phyloP scores from a whole-genome alignment of 2,797 vertebrate genomes.

The Enteromius thamalakanensis region DNA sequence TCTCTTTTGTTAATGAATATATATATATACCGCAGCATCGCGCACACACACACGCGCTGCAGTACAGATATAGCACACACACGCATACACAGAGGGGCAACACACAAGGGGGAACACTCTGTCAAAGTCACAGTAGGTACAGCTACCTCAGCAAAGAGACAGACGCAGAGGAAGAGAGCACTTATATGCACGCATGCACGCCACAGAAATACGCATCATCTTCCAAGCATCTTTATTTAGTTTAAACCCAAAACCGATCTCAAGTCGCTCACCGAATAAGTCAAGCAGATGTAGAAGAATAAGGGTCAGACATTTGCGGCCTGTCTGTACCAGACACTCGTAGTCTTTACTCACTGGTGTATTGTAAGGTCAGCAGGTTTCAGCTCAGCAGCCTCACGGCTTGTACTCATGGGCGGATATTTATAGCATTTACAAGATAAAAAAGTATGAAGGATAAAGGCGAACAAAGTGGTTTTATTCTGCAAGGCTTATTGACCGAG shows the following conservation, averaged over 20 bases:
- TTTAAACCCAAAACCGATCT: not conserved
- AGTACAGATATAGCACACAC: conserved; percentile 40
- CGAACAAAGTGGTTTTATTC: not conserved
- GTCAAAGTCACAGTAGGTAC: conserved; percentile 83
- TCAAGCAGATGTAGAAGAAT: conserved; percentile 13
- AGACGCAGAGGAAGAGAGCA: conserved; percentile 52
- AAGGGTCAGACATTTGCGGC: not conserved
- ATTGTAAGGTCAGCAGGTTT: conserved; percentile 57
- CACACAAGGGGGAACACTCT: conserved; percentile 72
- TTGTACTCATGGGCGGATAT: conserved; percentile 48
- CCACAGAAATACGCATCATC: not conserved
- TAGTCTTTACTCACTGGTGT: conserved; percentile 48
- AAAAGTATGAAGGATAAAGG: conserved; percentile 3
- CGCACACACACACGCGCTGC: conserved; percentile 28
- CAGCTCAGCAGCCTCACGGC: conserved; percentile 43
- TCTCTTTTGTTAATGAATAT: conserved; percentile 10
- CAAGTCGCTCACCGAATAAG: not conserved
- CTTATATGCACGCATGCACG: not conserved
- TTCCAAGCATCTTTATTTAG: not conserved
- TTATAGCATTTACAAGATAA: conserved; percentile 42
- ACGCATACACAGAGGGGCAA: conserved; percentile 39
- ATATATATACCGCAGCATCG: conserved; percentile 16
- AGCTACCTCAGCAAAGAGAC: conserved; percentile 80
- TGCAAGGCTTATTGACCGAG: not conserved
- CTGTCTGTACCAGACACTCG: not conserved